Conservation (phyloP, 2,888 invertebrate genomes). For the Noctua fimbriata region DNA sequence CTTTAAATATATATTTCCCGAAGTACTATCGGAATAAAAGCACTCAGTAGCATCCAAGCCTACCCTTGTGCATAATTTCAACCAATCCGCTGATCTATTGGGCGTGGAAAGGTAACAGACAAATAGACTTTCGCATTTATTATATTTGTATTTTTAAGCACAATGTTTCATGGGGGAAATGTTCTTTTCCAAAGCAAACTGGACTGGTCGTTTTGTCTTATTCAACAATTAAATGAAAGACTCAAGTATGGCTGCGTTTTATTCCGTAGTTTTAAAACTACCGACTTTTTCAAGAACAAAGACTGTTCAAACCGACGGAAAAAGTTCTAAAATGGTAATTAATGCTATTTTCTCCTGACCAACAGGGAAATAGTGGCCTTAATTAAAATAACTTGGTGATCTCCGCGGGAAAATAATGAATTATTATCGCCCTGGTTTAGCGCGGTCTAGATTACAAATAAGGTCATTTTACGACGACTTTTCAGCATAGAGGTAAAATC, state of each 20-base stretch:
- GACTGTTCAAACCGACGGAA: slow-evolving; percentile 6
- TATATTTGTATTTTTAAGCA: background rate
- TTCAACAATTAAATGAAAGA: background rate
- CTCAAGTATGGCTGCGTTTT: background rate
- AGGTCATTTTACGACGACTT: slow-evolving; percentile 3
- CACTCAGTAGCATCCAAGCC: background rate
- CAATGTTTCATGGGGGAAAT: background rate
- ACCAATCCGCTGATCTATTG: background rate
- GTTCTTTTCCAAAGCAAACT: background rate
- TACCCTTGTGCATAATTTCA: background rate
- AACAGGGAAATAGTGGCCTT: slow-evolving; percentile 49
- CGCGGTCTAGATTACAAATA: slow-evolving; percentile 28
- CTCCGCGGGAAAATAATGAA: slow-evolving; percentile 50
- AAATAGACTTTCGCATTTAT: background rate
- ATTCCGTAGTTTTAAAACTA: background rate
- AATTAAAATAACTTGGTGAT: slow-evolving; percentile 61
- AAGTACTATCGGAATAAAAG: background rate
- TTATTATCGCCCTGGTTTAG: slow-evolving; percentile 51
- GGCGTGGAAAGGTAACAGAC: background rate
- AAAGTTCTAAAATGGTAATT: slow-evolving; percentile 30
- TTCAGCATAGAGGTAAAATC: background rate
- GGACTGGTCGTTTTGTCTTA: background rate
- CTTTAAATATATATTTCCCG: background rate
- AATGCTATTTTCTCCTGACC: slow-evolving; percentile 35
- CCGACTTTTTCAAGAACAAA: slow-evolving; percentile 7